phyloP scores from a whole-genome alignment of 2,797 vertebrate genomes.

The Urosaurus nigricauda region DNA sequence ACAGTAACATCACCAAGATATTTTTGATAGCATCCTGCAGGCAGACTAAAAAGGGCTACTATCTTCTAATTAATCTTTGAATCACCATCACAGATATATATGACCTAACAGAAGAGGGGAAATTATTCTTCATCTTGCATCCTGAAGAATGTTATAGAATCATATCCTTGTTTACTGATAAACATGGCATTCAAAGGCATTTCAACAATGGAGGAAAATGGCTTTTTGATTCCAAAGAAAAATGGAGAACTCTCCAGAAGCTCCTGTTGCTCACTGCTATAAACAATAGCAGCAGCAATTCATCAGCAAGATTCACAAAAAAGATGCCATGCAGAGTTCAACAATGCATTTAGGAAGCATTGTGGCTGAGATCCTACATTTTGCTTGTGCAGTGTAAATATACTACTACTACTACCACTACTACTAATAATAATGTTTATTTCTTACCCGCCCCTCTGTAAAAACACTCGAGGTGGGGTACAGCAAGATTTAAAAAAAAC shows the following conservation, averaged over 20 bases:
- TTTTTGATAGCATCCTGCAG: not conserved
- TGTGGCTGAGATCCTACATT: too few species aligned
- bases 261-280: not conserved
- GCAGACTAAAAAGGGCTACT: not conserved
- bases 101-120: not conserved
- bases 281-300: not conserved
- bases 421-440: too few species aligned
- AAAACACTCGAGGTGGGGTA: too few species aligned
- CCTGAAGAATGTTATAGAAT: not conserved
- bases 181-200: conserved; percentile 1
- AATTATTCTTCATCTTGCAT: not conserved
- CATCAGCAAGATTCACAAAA: not conserved
- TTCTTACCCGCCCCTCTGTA: too few species aligned
- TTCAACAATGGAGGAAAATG: not conserved
- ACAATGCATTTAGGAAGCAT: not conserved
- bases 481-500: too few species aligned
- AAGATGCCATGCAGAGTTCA: not conserved
- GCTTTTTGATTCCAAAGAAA: not conserved
- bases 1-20: not conserved
- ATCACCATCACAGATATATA: not conserved
- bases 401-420: too few species aligned
- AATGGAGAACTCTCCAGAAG: not conserved
- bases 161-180: not conserved
- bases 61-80: conserved; percentile 22
- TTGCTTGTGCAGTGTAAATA: too few species aligned